These are phyloP conservation scores for Siphlonurus alternatus DNA, from an alignment of 2,888 invertebrate species.

Conservation along the genomic window DNA sequence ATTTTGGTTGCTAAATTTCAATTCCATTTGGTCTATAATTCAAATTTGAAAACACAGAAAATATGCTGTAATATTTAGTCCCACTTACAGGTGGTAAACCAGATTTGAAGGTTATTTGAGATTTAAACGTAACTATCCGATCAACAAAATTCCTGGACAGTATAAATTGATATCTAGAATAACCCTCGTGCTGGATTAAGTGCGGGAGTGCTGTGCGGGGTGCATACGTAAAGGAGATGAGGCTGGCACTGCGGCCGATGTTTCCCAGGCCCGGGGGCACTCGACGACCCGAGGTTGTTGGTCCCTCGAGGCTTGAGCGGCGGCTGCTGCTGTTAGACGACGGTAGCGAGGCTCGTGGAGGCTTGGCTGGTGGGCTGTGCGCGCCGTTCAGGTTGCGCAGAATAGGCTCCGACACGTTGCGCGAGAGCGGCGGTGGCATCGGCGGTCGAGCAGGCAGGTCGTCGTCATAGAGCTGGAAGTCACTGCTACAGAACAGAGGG, in stretches of 20 bases:
- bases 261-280: neutral
- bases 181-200: no score
- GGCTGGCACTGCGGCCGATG: neutral
- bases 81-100: no score
- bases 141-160: no score
- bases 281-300: no score
- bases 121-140: no score
- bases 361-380: neutral
- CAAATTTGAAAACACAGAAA: no score
- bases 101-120: no score
- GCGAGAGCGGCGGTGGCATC: neutral
- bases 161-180: no score
- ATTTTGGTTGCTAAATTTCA: no score
- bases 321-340: neutral
- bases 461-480: neutral
- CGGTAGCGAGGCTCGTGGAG: neutral
- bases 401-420: neutral
- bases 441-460: neutral
- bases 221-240: neutral
- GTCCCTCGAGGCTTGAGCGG: neutral
- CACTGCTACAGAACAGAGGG: neutral
- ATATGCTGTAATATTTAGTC: no score
- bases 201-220: constrained; percentile 39
- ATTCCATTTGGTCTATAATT: no score
- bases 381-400: neutral